Evolutionary conservation across 2,797 vertebrate species (phyloP).

Genomic region (Gallinago nigripennis): DNA sequence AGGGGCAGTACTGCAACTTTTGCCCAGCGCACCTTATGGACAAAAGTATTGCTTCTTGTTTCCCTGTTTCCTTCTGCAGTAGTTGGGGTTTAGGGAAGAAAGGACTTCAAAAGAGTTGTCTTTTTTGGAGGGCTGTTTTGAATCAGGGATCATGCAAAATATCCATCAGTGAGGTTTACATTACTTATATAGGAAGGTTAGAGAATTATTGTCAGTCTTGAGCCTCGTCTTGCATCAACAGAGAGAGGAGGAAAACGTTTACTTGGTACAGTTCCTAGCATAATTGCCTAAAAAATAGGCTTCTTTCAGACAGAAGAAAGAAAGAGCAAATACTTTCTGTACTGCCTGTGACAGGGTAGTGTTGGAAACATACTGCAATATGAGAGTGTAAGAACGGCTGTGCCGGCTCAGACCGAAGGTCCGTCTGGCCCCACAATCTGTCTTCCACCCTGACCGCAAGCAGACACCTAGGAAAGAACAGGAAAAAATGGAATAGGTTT

Average conservation of each 20-base stretch:
- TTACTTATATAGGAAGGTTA: constrained; percentile 11
- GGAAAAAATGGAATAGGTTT: not conserved
- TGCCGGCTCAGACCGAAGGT: not conserved
- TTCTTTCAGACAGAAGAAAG: constrained; percentile 31
- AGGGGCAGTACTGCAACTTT: not conserved
- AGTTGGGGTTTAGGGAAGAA: not conserved
- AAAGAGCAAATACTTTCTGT: constrained; percentile 24
- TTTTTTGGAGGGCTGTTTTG: not conserved
- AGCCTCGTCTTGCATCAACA: constrained; percentile 7
- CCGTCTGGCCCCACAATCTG: not conserved
- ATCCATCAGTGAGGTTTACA: not conserved
- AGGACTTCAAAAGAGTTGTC: not conserved
- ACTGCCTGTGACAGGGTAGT: not conserved
- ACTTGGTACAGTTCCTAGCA: constrained; percentile 16
- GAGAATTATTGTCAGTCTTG: constrained; percentile 12
- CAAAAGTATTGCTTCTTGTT: not conserved
- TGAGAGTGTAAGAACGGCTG: not conserved
- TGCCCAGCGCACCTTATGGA: not conserved
- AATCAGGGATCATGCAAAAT: not conserved
- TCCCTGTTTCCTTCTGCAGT: not conserved
- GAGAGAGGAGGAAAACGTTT: constrained; percentile 14
- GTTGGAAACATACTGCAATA: constrained; percentile 11
- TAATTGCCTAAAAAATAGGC: constrained; percentile 56
- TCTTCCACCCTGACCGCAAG: not conserved
- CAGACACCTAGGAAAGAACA: constrained; percentile 8